A percentile compares a stretch with the other conserved stretches of the same genome.
Evolutionary conservation across 2,797 vertebrate species (phyloP).

Genomic region (Mionectes olivaceus): DNA sequence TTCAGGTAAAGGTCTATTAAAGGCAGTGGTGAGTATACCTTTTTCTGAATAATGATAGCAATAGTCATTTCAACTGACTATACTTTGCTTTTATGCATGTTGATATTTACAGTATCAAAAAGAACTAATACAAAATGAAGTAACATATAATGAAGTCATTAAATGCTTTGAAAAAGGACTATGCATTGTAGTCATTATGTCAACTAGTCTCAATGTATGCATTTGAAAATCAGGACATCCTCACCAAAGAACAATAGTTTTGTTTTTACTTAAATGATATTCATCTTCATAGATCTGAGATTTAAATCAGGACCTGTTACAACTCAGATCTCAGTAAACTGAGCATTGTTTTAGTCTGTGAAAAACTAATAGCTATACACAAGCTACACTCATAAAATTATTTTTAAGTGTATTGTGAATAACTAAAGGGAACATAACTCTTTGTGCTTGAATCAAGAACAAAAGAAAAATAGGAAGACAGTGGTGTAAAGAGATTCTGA

Average conservation of each 20-base stretch:
- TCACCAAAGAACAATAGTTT: background rate
- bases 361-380: background rate
- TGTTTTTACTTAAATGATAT: background rate
- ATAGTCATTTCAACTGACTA: background rate
- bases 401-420: background rate
- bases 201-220: background rate
- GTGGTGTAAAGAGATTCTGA: background rate
- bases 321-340: background rate
- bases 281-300: background rate
- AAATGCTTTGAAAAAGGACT: background rate
- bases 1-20: background rate
- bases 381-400: background rate
- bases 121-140: background rate
- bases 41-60: background rate
- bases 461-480: background rate
- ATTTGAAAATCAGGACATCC: background rate
- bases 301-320: background rate
- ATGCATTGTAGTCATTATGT: background rate
- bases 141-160: background rate
- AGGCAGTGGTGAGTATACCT: background rate
- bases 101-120: background rate
- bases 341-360: background rate
- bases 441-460: background rate
- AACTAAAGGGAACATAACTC: background rate
- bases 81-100: background rate